Evolutionary conservation across 2,888 invertebrate genomes (phyloP).

Genomic region (Melinaea marsaeus): DNA sequence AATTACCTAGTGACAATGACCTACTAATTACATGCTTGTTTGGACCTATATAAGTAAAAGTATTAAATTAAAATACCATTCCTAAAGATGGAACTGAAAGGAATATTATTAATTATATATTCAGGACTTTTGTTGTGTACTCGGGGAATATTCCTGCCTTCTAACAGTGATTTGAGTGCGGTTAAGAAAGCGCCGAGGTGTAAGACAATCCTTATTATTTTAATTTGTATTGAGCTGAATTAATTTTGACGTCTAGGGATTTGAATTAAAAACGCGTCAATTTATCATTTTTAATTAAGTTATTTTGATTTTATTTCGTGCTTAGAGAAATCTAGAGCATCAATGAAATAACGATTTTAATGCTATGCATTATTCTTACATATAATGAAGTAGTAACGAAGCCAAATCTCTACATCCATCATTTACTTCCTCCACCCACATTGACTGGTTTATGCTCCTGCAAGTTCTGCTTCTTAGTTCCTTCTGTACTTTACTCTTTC

Average conservation of each 20-base stretch:
- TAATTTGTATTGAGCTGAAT: background rate
- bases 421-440: too few relatives aligned
- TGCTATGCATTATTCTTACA: too few relatives aligned
- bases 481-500: too few relatives aligned
- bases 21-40: slow-evolving; percentile 7
- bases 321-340: too few relatives aligned
- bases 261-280: too few relatives aligned
- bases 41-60: slow-evolving; percentile 26
- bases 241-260: background rate
- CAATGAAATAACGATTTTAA: too few relatives aligned
- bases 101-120: slow-evolving; percentile 29
- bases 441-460: too few relatives aligned
- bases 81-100: slow-evolving; percentile 42
- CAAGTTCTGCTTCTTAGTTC: too few relatives aligned
- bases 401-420: too few relatives aligned
- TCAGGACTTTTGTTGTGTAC: slow-evolving; percentile 27
- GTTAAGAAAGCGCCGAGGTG: slow-evolving; percentile 65
- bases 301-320: too few relatives aligned
- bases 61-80: slow-evolving; percentile 22
- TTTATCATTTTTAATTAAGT: too few relatives aligned
- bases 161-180: slow-evolving; percentile 48
- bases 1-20: slow-evolving; percentile 23
- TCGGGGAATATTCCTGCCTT: slow-evolving; percentile 43
- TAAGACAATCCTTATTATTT: slow-evolving; percentile 42
- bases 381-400: too few relatives aligned